A percentile compares a stretch with the other conserved stretches of the same genome.
Conservation (phyloP, 1,140 invertebrate species). For the Drosophila quadrilineata region DNA sequence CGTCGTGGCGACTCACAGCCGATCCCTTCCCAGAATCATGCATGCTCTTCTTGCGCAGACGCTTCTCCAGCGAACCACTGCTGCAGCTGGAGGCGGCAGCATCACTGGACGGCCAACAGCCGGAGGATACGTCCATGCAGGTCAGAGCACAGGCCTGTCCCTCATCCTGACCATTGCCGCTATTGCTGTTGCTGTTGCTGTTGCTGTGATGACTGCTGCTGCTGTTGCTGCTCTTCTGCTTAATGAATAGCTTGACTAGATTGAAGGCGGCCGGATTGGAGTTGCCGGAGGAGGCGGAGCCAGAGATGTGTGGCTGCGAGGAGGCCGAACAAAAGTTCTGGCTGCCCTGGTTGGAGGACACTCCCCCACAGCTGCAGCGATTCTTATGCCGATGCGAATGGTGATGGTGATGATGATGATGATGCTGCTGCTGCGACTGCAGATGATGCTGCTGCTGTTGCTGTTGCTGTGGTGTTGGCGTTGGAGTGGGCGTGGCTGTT, state of each 20-base stretch:
- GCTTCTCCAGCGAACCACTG: conserved; percentile 69
- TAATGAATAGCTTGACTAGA: conserved; percentile 94
- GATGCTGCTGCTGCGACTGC: conserved; percentile 29
- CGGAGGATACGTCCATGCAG: conserved; percentile 85
- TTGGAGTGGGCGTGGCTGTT: conserved; percentile 24
- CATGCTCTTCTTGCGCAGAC: conserved; percentile 81
- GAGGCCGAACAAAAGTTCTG: conserved; percentile 54
- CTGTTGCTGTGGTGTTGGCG: conserved; percentile 31
- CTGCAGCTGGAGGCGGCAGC: conserved; percentile 67
- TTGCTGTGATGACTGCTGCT: no score
- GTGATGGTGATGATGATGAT: conserved; percentile 36
- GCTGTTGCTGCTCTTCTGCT: conserved; percentile 88
- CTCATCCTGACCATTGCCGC: conserved; percentile 81
- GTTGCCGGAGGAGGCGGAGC: conserved; percentile 74
- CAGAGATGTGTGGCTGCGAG: conserved; percentile 51
- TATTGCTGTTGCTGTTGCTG: no score
- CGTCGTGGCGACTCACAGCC: conserved; percentile 81
- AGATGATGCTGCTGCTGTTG: conserved; percentile 35
- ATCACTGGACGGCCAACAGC: conserved; percentile 83
- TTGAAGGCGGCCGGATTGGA: conserved; percentile 84
- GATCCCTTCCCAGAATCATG: conserved; percentile 82
- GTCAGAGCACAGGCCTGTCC: conserved; percentile 80
- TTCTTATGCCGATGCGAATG: conserved; percentile 63
- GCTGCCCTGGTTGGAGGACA: conserved; percentile 80
- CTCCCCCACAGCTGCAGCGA: conserved; percentile 60